Percentiles rank a stretch among this genome's conserved stretches.
Evolutionary conservation across 2,113 vertebrate genomes (phyloP).

Genomic region (Saguinus midas): DNA sequence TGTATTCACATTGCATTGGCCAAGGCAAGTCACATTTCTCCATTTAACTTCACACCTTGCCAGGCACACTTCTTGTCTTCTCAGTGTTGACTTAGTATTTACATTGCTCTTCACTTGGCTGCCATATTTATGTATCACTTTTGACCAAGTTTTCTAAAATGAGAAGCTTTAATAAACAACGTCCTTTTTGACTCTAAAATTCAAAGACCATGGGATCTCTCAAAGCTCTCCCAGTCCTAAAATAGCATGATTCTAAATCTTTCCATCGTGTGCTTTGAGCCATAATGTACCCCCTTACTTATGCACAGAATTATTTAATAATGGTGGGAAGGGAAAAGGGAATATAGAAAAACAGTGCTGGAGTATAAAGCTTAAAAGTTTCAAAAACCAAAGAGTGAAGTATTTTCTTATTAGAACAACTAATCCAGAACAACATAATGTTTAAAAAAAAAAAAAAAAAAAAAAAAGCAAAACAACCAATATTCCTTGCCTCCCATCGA

Average conservation of each 20-base stretch:
- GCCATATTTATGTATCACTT: background rate
- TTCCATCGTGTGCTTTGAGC: background rate
- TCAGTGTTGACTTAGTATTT: background rate
- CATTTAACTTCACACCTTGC: background rate
- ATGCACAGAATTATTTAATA: background rate
- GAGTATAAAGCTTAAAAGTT: background rate
- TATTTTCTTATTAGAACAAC: background rate
- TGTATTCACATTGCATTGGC: background rate
- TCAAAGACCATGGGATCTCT: background rate
- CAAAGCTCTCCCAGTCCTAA: background rate
- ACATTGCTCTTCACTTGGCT: background rate
- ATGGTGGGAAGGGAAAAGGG: background rate
- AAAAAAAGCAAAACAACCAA: background rate
- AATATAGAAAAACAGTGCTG: background rate
- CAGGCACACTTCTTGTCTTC: background rate
- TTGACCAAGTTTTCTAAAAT: background rate
- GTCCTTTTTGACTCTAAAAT: background rate
- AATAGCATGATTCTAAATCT: background rate
- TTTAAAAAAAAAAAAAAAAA: background rate
- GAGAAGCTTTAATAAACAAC: background rate
- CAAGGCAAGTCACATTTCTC: background rate
- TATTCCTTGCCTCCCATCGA: background rate
- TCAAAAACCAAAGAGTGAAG: constrained; percentile 13
- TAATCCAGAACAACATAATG: background rate
- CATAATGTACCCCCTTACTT: background rate